Evolutionary conservation across 1,140 invertebrate species (phyloP).

Genomic region (Drosophila athabasca): DNA sequence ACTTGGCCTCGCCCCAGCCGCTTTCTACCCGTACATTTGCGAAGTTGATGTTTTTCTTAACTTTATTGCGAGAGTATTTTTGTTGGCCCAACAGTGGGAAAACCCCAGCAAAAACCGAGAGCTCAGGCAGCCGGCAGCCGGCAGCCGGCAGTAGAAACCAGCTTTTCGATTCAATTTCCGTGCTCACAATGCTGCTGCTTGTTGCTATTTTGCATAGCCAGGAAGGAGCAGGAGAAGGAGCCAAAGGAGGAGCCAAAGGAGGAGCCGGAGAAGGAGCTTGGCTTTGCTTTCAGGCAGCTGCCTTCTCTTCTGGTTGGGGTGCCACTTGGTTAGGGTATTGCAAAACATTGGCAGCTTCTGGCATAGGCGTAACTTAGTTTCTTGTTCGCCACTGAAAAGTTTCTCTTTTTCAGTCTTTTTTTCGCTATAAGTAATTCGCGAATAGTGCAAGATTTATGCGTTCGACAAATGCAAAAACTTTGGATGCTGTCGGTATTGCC

Average conservation of each 20-base stretch:
- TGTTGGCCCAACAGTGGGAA: slow-evolving; percentile 40
- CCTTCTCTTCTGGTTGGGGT: background rate
- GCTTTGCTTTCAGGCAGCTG: background rate
- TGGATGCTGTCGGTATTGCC: slow-evolving; percentile 32
- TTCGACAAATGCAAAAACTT: slow-evolving; percentile 46
- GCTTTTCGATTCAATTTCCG: slow-evolving; percentile 79
- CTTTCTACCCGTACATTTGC: slow-evolving; percentile 43
- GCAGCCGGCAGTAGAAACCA: slow-evolving; percentile 28
- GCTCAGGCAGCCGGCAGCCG: slow-evolving; percentile 10
- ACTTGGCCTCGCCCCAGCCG: slow-evolving; percentile 16
- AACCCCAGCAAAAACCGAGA: slow-evolving; percentile 32
- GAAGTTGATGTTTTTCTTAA: slow-evolving; percentile 66
- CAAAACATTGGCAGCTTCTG: slow-evolving; percentile 65
- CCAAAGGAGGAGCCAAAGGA: no score
- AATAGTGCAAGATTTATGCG: slow-evolving; percentile 67
- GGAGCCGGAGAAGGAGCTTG: slow-evolving; percentile 9
- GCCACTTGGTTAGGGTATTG: slow-evolving; percentile 41
- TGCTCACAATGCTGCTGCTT: slow-evolving; percentile 62
- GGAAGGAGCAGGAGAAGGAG: background rate
- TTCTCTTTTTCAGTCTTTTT: slow-evolving; percentile 38
- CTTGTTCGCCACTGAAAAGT: slow-evolving; percentile 58
- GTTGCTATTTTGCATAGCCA: slow-evolving; percentile 74
- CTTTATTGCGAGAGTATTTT: slow-evolving; percentile 67
- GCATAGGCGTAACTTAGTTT: slow-evolving; percentile 67
- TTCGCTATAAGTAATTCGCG: slow-evolving; percentile 73